Evolutionary conservation across 23 tunicate genomes (phyloP), one percentile per base, ranked within the genome.

Genomic region (Aplidium turbinatum): DNA sequence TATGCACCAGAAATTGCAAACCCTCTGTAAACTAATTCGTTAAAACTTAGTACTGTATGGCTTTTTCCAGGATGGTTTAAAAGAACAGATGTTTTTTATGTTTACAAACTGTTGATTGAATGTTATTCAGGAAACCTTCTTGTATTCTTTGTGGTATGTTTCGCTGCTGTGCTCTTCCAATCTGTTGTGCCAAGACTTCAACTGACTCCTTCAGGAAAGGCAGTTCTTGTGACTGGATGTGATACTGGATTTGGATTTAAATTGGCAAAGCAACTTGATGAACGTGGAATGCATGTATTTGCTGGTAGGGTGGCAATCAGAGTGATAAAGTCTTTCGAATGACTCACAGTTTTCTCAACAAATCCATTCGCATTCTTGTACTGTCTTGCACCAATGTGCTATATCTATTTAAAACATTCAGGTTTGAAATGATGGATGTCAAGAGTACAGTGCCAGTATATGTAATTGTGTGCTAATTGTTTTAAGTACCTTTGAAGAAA

Each of bases 201-300:
- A 28, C 55, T 93, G 31, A 68, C 76, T 63, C 85, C 98, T 3
- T 70, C 60, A 75, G 81, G 84, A 28, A 93, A 86, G 46, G 81
- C 93, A 2, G 88, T 93, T 7, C 62, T 93, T 4, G 76, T 93
- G 3, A 93, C 98, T 5, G 98, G 98, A 16, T 93, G 98, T 60
- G 98, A 93, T 62, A 68, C 88, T 4, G 98, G 98, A 6, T 93
- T 93, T 39, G 98, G 98, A 1, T 72, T 81, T 1, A 47, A 58
- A 4, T 52, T 81, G 26, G 93, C 93, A 0, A 86, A 93, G 68
- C 82, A 73, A 34, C 68, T 91, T 19, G 79, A 84, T 67, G 73
- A 74, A 2, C n/a, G 47, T 9, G 97, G 97, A 79, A 91, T 91
- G 97, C 33, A 60, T 60, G 97, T 91, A 6, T 91, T 84, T 84